phyloP scores from a whole-genome alignment of 1,140 invertebrate genomes.

The Acromyrmex echinatior region DNA sequence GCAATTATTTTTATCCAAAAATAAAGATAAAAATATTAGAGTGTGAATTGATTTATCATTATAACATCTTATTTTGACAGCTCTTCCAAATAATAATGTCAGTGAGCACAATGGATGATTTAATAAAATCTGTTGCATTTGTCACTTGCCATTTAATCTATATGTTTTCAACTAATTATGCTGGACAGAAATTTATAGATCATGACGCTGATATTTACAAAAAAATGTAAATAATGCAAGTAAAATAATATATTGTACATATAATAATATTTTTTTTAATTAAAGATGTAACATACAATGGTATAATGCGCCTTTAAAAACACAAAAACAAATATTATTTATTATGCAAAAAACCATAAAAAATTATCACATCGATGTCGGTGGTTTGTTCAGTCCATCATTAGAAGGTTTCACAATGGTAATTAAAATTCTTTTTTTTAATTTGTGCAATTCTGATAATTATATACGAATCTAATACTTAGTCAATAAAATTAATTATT shows the following conservation, averaged over 20 bases:
- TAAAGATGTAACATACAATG: conserved; percentile 49
- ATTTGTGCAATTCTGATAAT: neutral
- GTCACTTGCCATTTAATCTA: conserved; percentile 23
- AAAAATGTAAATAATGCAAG: conserved; percentile 30
- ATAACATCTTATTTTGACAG: neutral
- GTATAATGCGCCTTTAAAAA: conserved; percentile 9
- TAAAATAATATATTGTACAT: neutral
- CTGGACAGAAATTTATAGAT: conserved; percentile 42
- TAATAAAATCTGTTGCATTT: conserved; percentile 1
- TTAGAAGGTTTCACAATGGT: conserved; percentile 44
- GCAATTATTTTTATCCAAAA: neutral
- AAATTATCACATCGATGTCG: neutral
- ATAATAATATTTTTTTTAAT: conserved; percentile 14
- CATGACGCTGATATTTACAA: conserved; percentile 1
- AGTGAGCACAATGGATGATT: neutral
- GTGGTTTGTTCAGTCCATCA: conserved; percentile 8
- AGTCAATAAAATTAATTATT: neutral
- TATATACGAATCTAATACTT: too few species aligned
- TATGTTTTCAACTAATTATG: conserved; percentile 40
- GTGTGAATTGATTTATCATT: neutral
- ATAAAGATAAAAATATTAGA: neutral
- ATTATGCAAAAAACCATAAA: conserved; percentile 8
- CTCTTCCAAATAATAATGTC: conserved; percentile 31
- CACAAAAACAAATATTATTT: conserved; percentile 37
- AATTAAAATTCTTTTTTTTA: neutral